Evolutionary conservation across 2,113 vertebrate species (phyloP), one percentile per base, ranked within the genome.

Genomic region (Ceuthmochares aereus): DNA sequence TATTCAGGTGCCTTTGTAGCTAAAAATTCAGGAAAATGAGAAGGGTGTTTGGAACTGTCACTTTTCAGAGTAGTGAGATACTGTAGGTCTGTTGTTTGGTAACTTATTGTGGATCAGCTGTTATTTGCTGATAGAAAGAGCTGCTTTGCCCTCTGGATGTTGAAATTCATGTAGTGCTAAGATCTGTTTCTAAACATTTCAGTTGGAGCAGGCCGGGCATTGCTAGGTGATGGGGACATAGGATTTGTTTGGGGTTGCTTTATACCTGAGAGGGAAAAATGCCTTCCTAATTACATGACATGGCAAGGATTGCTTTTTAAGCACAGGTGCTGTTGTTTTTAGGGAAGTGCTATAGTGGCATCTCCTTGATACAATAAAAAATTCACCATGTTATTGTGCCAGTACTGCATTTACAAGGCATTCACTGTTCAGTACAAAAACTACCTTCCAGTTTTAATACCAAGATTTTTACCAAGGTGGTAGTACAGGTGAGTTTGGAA

Each of bases 391-490:
- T 40, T 40, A 40, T 40, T 40, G 40, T 12, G 9, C 40, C 40
- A 8, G 10, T 73, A 7, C 29, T 81, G 81, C 26, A 12, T 51
- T 77, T 62, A 10, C 8, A 3, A 4, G 37, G 17, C 27, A 6
- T 49, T 78, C 17, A 0, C 11, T 32, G 37, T 10, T 2, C 9
- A 4, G 45, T 4, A 9, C 10, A 66, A 26, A 13, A 1, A 3
- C 1, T 29, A 17, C 59, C 5, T 26, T 36, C 37, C 19, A 16
- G 3, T 30, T 55, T 72, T n/a, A n/a, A 30, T 29, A 3, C 34
- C 1, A 1, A 26, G 37, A 19, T 75, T 58, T 74, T 87, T 25
- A 2, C 58, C 2, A 1, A 12, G 62, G 36, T 23, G 5, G 32
- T 16, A 2, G 6, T 25, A 0, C 40, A 22, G 27, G 51, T 55